These are phyloP conservation scores for Ardeotis arabs DNA, from an alignment of 2,113 vertebrate species.

Conservation along the genomic window DNA sequence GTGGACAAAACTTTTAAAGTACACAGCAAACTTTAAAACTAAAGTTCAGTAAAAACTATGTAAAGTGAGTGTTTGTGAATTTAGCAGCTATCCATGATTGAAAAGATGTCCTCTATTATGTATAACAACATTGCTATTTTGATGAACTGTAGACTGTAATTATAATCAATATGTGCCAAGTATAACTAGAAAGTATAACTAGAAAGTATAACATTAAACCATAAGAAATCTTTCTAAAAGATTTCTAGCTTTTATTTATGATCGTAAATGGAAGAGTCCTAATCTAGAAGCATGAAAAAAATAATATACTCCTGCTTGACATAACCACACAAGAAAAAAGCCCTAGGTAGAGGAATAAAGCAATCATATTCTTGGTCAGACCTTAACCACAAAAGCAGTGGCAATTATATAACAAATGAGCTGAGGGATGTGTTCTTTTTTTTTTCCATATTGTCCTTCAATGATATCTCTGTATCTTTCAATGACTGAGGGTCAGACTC, in stretches of 20 bases:
- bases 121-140: neutral
- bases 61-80: neutral
- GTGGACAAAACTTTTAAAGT: neutral
- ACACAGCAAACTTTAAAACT: neutral
- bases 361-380: neutral
- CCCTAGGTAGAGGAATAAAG: neutral
- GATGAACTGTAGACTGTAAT: slow-evolving; percentile 20
- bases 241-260: neutral
- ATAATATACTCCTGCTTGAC: neutral
- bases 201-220: slow-evolving; percentile 16
- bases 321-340: neutral
- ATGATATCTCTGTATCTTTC: neutral
- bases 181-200: neutral
- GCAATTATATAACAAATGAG: neutral
- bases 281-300: neutral
- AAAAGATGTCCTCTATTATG: neutral
- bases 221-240: neutral
- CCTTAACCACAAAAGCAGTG: neutral
- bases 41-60: neutral
- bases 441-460: neutral
- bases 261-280: neutral
- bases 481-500: neutral
- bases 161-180: neutral
- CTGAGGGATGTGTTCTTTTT: neutral
- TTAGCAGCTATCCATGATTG: neutral